phyloP scores from a whole-genome alignment of 2,113 vertebrate species.

The Spizaetus ornatus region DNA sequence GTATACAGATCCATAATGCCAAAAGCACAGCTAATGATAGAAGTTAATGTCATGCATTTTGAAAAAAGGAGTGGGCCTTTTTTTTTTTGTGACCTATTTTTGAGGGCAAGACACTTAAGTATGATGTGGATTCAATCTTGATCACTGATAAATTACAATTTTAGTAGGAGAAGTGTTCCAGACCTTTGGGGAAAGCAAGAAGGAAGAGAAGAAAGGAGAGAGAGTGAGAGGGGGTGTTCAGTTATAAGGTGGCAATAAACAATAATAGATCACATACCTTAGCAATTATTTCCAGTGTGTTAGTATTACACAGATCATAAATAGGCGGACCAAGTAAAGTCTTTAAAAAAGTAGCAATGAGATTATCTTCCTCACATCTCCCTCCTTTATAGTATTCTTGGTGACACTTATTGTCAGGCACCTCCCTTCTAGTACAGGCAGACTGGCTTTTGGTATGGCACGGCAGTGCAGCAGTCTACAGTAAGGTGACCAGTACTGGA shows the following conservation, averaged over 20 bases:
- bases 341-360: background rate
- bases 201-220: background rate
- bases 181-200: background rate
- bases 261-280: background rate
- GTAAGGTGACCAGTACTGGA: background rate
- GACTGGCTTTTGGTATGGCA: background rate
- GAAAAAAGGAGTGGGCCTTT: fast-evolving
- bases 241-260: background rate
- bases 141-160: background rate
- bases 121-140: background rate
- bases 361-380: background rate
- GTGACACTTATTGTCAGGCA: background rate
- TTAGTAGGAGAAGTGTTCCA: background rate
- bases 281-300: background rate
- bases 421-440: background rate
- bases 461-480: background rate
- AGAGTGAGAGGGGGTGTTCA: background rate
- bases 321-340: background rate
- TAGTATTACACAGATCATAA: background rate
- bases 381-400: background rate
- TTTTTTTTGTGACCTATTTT: background rate
- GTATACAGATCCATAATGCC: background rate
- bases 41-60: background rate
- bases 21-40: background rate
- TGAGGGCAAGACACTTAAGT: background rate